Evolutionary conservation across 2,113 vertebrate genomes (phyloP), one percentile per base, ranked within the genome.

Genomic region (Isichthys henryi): DNA sequence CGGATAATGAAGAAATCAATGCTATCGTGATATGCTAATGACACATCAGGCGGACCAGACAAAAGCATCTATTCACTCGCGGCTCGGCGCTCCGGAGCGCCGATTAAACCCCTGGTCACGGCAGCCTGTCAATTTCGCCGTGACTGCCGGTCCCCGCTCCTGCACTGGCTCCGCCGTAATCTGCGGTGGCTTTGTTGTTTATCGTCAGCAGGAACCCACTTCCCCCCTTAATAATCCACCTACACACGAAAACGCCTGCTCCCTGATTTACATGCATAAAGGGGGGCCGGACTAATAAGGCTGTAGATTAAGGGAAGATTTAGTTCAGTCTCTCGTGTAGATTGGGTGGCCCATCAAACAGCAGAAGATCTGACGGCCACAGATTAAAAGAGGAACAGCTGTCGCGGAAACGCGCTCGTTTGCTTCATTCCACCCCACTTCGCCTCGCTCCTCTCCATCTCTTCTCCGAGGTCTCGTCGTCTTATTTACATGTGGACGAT

Each of bases 361-460:
- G 92, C 94, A 95, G 95, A 95, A 96, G 96, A 97, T 97, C 96
- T 97, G 96, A 96, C 93, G 94, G 95, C 94, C 94, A 74, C 94
- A 97, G 96, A 97, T 97, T 97, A 97, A 97, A 97, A 96, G 94
- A 94, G 93, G 96, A 97, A 96, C 97, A 98, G 97, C 96, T 98
- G 97, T 96, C 96, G 93, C 95, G 94, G 93, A 94, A 95, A 94
- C 96, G 95, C 94, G 93, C 95, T 95, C 93, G 93, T 94, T 92
- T 93, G 90, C 93, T 91, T 93, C 90, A 19, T 45, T 50, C 92
- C 92, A 92, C 91, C 93, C 92, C 94, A 90, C 94, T 92, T 93
- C 93, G 89, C 92, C 91, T 87, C 82, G 45, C 85, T 80, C 35
- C 35, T 80, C 74, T 80, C 15, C 74, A 39, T 13, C 70, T 77